These are phyloP conservation scores for Silvanus unidentatus DNA, from an alignment of 2,888 invertebrate genomes.

Conservation along the genomic window DNA sequence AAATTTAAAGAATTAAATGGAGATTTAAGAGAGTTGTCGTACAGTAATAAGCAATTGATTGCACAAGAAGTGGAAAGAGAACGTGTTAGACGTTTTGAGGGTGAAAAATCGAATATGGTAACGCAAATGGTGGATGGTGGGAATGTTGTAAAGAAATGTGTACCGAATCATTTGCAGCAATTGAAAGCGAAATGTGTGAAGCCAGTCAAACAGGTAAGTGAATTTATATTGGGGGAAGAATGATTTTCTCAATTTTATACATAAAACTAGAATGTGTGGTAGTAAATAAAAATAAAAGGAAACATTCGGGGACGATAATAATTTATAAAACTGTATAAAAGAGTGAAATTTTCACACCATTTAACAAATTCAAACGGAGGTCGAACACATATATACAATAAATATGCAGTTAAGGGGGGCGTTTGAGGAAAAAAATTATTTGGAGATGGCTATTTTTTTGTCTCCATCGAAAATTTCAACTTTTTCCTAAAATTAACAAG, in stretches of 20 bases:
- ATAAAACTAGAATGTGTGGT: no score
- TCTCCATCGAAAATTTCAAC: no score
- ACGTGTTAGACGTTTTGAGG: constrained; percentile 49
- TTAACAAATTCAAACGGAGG: constrained; percentile 21
- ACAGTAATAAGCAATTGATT: constrained; percentile 72
- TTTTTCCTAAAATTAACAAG: no score
- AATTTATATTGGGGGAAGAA: constrained; percentile 13
- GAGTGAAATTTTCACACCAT: constrained; percentile 20
- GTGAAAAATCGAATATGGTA: constrained; percentile 22
- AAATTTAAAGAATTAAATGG: constrained; percentile 38
- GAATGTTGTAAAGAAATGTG: no score
- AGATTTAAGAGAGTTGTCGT: constrained; percentile 48
- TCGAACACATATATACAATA: constrained; percentile 7
- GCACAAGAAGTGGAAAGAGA: constrained; percentile 77
- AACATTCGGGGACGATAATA: constrained; percentile 22
- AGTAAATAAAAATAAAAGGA: constrained; percentile 13
- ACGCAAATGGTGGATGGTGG: no score
- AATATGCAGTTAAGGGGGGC: no score
- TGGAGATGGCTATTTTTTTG: no score
- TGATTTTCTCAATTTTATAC: no score
- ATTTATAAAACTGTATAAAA: constrained; percentile 19
- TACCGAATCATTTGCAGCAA: constrained; percentile 65
- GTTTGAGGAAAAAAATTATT: no score
- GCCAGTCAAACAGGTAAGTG: constrained; percentile 26
- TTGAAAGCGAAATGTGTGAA: constrained; percentile 55